These are phyloP conservation scores for Hypsibius dujardini DNA, from an alignment of 1,140 invertebrate genomes.

Conservation along the genomic window DNA sequence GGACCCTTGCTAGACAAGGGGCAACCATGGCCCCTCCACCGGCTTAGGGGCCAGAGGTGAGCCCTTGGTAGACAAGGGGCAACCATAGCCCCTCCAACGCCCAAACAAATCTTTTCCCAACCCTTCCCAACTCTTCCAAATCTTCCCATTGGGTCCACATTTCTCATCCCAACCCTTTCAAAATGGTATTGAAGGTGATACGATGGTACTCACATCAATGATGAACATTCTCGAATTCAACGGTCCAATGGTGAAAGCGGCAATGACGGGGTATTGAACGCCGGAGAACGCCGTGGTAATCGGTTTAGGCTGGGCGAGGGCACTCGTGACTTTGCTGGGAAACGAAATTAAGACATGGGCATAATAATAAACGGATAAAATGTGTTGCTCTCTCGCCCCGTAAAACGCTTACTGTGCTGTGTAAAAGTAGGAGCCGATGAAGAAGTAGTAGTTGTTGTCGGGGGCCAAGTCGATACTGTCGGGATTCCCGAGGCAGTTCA, in stretches of 20 bases:
- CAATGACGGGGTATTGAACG: not conserved
- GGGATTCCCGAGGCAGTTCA: not conserved
- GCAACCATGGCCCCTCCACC: too few relatives aligned
- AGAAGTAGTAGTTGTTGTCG: slow-evolving; percentile 6
- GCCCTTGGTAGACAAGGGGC: too few relatives aligned
- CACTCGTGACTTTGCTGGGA: not conserved
- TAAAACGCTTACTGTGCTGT: not conserved
- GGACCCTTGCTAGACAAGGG: too few relatives aligned
- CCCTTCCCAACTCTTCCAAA: too few relatives aligned
- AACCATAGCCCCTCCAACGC: too few relatives aligned
- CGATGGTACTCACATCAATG: not conserved
- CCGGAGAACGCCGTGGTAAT: not conserved
- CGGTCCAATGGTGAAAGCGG: not conserved
- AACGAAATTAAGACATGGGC: not conserved
- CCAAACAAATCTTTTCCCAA: too few relatives aligned
- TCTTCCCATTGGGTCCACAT: too few relatives aligned
- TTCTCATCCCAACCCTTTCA: too few relatives aligned
- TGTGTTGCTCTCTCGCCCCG: too few relatives aligned
- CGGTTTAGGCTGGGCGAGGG: not conserved
- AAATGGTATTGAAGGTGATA: too few relatives aligned
- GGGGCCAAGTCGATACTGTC: not conserved
- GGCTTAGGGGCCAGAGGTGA: too few relatives aligned
- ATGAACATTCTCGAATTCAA: not conserved
- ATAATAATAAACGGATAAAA: not conserved
- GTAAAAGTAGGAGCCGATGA: not conserved